Evolutionary conservation across 2,797 vertebrate species (phyloP).

Genomic region (Podargus strigoides): DNA sequence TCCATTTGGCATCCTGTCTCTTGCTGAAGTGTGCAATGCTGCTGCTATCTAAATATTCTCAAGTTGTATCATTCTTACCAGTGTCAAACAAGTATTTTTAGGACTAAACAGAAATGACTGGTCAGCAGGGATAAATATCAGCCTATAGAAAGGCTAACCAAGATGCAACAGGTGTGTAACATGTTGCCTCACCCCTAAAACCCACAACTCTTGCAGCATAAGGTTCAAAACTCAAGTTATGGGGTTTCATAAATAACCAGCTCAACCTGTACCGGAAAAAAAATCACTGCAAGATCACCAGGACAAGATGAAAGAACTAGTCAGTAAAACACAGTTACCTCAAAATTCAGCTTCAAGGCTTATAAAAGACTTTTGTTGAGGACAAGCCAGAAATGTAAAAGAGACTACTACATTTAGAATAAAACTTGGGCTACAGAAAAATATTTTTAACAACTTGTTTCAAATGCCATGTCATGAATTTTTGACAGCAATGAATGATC

Average conservation of each 20-base stretch:
- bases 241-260: not conserved
- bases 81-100: not conserved
- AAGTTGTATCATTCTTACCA: not conserved
- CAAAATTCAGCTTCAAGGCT: not conserved
- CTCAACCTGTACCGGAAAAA: not conserved
- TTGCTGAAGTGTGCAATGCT: not conserved
- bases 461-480: not conserved
- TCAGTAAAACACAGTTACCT: not conserved
- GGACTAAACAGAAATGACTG: not conserved
- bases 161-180: not conserved
- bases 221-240: not conserved
- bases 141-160: not conserved
- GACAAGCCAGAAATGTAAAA: not conserved
- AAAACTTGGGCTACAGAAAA: not conserved
- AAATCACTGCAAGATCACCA: not conserved
- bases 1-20: not conserved
- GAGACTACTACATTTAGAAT: not conserved
- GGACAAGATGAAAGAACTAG: not conserved
- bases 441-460: not conserved
- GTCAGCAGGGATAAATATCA: not conserved
- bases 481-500: not conserved
- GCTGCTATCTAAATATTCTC: not conserved
- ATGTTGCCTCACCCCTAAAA: not conserved
- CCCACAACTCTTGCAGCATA: not conserved
- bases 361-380: not conserved